phyloP scores from a whole-genome alignment of 2,888 invertebrate genomes.

The Papilio demoleus region DNA sequence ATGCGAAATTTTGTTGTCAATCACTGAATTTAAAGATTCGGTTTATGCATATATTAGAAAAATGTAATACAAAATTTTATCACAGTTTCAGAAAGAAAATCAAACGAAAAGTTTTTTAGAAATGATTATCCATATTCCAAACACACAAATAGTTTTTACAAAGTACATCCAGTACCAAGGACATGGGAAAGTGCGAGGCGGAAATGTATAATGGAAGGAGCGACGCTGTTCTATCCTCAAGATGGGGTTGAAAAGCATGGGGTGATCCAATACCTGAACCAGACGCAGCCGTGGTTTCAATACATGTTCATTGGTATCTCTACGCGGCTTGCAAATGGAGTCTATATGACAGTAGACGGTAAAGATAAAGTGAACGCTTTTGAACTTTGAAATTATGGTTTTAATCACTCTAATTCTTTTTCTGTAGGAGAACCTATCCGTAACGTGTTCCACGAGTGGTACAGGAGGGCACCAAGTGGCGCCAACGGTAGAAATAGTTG shows the following conservation, averaged over 20 bases:
- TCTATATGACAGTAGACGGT: slow-evolving; percentile 3
- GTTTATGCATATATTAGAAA: background rate
- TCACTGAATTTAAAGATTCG: too few relatives aligned
- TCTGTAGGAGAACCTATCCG: slow-evolving; percentile 6
- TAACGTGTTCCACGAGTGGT: slow-evolving; percentile 4
- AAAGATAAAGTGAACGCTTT: too few relatives aligned
- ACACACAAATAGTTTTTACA: slow-evolving; percentile 6
- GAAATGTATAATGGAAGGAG: slow-evolving; percentile 21
- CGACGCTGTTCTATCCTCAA: slow-evolving; percentile 19
- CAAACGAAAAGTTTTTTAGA: slow-evolving; percentile 1
- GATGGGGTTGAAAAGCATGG: background rate
- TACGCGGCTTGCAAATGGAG: background rate
- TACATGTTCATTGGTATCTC: slow-evolving; percentile 18
- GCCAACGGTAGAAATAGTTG: slow-evolving; percentile 4
- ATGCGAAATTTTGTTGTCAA: too few relatives aligned
- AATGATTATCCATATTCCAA: background rate
- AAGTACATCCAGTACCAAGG: slow-evolving; percentile 7
- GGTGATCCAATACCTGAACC: background rate
- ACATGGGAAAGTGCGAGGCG: slow-evolving; percentile 4
- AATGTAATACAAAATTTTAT: too few relatives aligned
- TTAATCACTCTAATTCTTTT: background rate
- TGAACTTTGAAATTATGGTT: too few relatives aligned
- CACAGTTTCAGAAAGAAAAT: background rate
- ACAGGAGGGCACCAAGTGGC: background rate
- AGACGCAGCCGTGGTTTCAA: slow-evolving; percentile 21